Evolutionary conservation across 2,888 invertebrate genomes (phyloP), one percentile per base, ranked within the genome.

Genomic region (Drosophila setosimentum): DNA sequence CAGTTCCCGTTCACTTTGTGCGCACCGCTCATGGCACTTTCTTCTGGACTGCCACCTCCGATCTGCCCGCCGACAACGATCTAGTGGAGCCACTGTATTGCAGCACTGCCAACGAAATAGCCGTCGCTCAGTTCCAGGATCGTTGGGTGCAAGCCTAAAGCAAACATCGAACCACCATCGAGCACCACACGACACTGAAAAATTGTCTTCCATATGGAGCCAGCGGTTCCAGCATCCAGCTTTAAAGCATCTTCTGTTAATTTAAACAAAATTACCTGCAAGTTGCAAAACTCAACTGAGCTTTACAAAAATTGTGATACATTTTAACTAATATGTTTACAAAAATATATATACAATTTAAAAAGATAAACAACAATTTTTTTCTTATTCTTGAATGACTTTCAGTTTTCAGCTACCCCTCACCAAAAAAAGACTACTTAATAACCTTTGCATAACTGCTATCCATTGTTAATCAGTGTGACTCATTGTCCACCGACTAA

Each of bases 1-100:
- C 85, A 53, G 91, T 93, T 27, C 97, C 97, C 3, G 97, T 97
- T 21, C 96, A 96, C 93, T 97, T 97, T 93, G 96, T 96, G 30
- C 94, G 96, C 91, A 96, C 96, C 37, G 95, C 96, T 83, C 96
- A 96, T 81, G 97, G 97, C 78, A 96, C 96, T 74, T 97, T 97
- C 94, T 96, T 96, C 94, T 97, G 97, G 97, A 96, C 96, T 58
- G 95, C 96, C 51, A 95, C 95, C 54, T 93, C 87, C 57, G 87
- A 91, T 57, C 79, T 91, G 65, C 90, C 92, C 42, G 91, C 91
- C 65, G 93, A 93, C 80, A 91, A 91, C 68, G 93, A 93, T 75
- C 86, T 93, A 33, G 70, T 92, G 54, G 91, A 92, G 76, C 92
- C 93, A 29, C 73, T 92, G 13, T 82, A 78, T 80, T 93, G 93